phyloP scores from a whole-genome alignment of 2,888 invertebrate genomes.

The Amiota mariae region DNA sequence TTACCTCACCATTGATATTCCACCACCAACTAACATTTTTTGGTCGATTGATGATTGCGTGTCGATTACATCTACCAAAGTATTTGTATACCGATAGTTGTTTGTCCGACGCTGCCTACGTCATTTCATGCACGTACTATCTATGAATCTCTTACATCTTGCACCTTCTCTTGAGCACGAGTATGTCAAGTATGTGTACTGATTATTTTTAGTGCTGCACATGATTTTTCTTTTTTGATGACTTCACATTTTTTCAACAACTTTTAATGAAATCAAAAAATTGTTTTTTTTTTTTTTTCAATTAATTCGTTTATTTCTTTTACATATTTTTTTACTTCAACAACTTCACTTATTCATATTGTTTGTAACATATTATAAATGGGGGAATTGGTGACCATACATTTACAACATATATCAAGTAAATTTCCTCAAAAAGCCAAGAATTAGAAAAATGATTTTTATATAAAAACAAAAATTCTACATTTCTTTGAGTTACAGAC shows the following conservation, averaged over 20 bases:
- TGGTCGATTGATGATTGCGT: background rate
- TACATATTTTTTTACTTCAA: too few relatives aligned
- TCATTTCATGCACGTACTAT: slow-evolving; percentile 4
- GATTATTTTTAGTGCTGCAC: background rate
- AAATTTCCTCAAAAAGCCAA: too few relatives aligned
- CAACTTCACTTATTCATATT: too few relatives aligned
- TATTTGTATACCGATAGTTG: background rate
- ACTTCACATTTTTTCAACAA: slow-evolving; percentile 10
- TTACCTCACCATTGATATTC: background rate
- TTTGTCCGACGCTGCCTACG: background rate
- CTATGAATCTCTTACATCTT: background rate
- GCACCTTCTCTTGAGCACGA: background rate
- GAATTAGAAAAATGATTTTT: too few relatives aligned
- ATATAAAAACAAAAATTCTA: too few relatives aligned
- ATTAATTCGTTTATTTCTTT: too few relatives aligned
- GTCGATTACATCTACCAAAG: background rate
- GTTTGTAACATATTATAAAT: too few relatives aligned
- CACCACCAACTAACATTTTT: background rate
- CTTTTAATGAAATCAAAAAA: background rate
- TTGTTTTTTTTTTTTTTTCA: background rate
- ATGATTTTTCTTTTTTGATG: background rate
- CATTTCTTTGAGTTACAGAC: too few relatives aligned
- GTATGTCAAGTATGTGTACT: background rate
- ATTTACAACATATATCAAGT: too few relatives aligned
- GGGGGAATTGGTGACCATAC: too few relatives aligned